These are phyloP conservation scores for Zygothrica quintamaculata DNA, from an alignment of 2,888 invertebrate genomes.

Conservation along the genomic window DNA sequence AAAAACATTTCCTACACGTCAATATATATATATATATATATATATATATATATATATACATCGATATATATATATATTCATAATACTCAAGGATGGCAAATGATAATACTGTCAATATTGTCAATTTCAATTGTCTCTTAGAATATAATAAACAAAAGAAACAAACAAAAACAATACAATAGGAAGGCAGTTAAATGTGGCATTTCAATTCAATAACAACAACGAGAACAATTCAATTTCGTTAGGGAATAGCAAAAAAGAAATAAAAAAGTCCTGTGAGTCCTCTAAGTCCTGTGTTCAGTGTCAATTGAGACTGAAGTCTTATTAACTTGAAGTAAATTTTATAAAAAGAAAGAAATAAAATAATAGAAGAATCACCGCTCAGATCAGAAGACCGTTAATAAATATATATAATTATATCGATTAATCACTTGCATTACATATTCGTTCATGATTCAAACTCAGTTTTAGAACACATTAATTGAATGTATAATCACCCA, in stretches of 20 bases:
- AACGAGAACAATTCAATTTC: slow-evolving; percentile 27
- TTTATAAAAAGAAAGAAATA: slow-evolving; percentile 10
- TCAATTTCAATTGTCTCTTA: slow-evolving; percentile 5
- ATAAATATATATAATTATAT: neutral
- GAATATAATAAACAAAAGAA: neutral
- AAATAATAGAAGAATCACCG: slow-evolving; percentile 44
- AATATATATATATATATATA: slow-evolving; percentile 5
- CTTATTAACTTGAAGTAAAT: slow-evolving; percentile 18
- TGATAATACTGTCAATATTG: slow-evolving; percentile 1
- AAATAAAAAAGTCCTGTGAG: slow-evolving; percentile 58
- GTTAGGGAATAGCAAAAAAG: slow-evolving; percentile 12
- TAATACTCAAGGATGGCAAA: slow-evolving; percentile 18
- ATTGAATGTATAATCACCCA: slow-evolving; percentile 47
- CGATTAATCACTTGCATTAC: slow-evolving; percentile 42
- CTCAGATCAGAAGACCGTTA: slow-evolving; percentile 43
- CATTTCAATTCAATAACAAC: slow-evolving; percentile 10
- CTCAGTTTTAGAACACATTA: slow-evolving; percentile 34
- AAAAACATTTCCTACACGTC: too few relatives aligned
- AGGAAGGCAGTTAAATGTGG: too few relatives aligned
- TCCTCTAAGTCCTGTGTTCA: slow-evolving; percentile 57
- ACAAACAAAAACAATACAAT: too few relatives aligned
- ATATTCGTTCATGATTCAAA: slow-evolving; percentile 51
- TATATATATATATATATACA: slow-evolving; percentile 2
- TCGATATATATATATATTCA: slow-evolving; percentile 3
- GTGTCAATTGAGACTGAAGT: slow-evolving; percentile 15